Conservation (phyloP, 53 echinoderm and acorn worm species). For the Echinometra lucunter region DNA sequence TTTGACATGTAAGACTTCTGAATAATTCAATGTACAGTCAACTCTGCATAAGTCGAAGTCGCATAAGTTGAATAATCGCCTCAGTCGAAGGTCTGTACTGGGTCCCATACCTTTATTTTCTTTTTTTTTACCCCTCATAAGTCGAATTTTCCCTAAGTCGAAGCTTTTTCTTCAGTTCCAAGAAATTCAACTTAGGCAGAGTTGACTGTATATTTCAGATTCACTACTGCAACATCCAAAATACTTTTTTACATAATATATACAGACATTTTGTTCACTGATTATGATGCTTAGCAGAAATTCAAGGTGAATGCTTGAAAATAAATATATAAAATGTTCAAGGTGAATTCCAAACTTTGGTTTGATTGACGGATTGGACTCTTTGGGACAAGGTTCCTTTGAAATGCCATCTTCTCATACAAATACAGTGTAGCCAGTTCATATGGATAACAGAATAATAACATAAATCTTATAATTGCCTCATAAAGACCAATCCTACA, state of each 20-base stretch:
- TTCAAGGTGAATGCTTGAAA: background rate
- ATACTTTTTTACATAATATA: background rate
- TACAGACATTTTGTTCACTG: background rate
- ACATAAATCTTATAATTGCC: background rate
- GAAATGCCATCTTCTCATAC: background rate
- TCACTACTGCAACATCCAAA: background rate
- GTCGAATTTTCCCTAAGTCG: no score
- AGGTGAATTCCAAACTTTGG: constrained; percentile 30
- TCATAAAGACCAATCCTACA: background rate
- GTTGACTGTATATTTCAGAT: constrained; percentile 38
- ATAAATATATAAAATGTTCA: constrained; percentile 17
- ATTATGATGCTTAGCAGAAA: background rate
- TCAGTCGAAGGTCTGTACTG: no score
- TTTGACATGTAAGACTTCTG: no score
- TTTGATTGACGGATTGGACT: background rate
- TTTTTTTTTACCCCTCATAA: no score
- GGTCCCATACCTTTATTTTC: no score
- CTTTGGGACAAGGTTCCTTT: background rate
- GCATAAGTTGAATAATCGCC: no score
- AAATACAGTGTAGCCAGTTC: background rate
- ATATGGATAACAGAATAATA: background rate
- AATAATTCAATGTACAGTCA: no score
- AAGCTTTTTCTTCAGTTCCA: no score
- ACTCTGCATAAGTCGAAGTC: no score
- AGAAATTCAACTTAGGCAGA: no score